A percentile compares a stretch with the other conserved stretches of the same genome.
These are phyloP conservation scores for Thalpophila matura DNA, from an alignment of 2,888 invertebrate genomes.

Conservation along the genomic window DNA sequence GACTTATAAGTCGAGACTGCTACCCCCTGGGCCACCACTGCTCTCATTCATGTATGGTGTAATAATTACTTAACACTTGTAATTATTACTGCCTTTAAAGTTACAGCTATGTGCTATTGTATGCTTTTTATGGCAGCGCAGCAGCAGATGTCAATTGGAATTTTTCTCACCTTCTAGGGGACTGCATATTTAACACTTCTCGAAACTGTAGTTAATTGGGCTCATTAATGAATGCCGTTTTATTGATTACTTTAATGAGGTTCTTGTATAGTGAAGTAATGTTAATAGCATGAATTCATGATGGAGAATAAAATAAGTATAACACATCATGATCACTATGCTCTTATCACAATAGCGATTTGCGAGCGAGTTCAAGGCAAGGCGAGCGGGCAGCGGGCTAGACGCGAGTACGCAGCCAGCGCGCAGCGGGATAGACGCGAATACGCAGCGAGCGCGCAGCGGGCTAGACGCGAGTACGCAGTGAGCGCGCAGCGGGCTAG, in stretches of 20 bases:
- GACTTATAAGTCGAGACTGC: too few species aligned
- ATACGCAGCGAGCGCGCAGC: too few species aligned
- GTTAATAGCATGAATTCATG: background rate
- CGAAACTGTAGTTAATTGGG: conserved; percentile 43
- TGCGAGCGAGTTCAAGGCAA: too few species aligned
- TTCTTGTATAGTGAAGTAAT: conserved; percentile 12
- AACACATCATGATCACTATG: too few species aligned
- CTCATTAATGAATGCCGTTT: conserved; percentile 29
- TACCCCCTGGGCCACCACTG: too few species aligned
- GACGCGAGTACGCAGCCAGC: too few species aligned
- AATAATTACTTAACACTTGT: conserved; percentile 49
- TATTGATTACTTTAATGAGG: conserved; percentile 41
- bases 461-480: too few species aligned
- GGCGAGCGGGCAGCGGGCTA: too few species aligned
- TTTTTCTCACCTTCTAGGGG: conserved; percentile 53
- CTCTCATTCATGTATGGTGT: conserved; percentile 37
- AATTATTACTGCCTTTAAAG: conserved; percentile 48
- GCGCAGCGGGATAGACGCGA: too few species aligned
- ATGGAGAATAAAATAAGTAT: background rate
- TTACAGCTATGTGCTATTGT: conserved; percentile 45
- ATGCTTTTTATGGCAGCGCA: conserved; percentile 46
- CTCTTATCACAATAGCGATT: too few species aligned
- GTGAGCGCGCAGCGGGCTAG: too few species aligned
- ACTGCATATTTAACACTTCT: conserved; percentile 54
- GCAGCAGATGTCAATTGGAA: conserved; percentile 55